Evolutionary conservation across 2,113 vertebrate species (phyloP), one percentile per base, ranked within the genome.

Genomic region (Phalacrocorax aristotelis): DNA sequence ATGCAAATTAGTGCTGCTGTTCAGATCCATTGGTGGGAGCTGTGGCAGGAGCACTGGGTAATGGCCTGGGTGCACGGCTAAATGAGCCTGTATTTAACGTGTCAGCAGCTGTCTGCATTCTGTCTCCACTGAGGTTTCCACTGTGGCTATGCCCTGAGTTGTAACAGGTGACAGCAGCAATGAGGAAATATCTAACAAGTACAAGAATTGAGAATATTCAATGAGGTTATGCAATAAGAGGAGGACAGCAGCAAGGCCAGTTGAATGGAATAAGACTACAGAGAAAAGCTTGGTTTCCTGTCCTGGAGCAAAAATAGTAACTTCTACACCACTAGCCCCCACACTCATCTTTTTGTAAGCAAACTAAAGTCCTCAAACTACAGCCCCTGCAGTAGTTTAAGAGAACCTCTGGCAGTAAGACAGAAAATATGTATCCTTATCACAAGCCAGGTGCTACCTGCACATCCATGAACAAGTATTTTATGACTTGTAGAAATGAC

Each of bases 61-160:
- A 20, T 7, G 11, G 9, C 6, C 51, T 38, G 34, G 19, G 58
- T 61, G 18, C 19, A 11, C 0, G 1, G 19, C 25, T 54, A 15
- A 38, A 25, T 16, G 36, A 42, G 55, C 13, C 40, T 49, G 34
- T 19, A 6, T 9, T 13, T n/a, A 32, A 62, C 65, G 34, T 4
- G 8, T 2, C 69, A 71, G 52, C 83, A 89, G 60, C 27, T 78
- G 42, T 1, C 54, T 61, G 60, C 2, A 3, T 42, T 22, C 70
- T 65, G 32, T n/a, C 60, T 74, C 64, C n/a, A 15, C 58, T 46
- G 55, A 15, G 10, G 8, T 26, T 62, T 77, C 64, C 0, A 2
- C n/a, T 58, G 54, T 60, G 83, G 26, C 34, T 44, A 0, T 34
- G 57, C 21, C 36, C 74, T 26, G n/a, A 62, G 40, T 3, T 85